phyloP scores from a whole-genome alignment of 2,113 vertebrate genomes.

The Mormyrus iriodes region DNA sequence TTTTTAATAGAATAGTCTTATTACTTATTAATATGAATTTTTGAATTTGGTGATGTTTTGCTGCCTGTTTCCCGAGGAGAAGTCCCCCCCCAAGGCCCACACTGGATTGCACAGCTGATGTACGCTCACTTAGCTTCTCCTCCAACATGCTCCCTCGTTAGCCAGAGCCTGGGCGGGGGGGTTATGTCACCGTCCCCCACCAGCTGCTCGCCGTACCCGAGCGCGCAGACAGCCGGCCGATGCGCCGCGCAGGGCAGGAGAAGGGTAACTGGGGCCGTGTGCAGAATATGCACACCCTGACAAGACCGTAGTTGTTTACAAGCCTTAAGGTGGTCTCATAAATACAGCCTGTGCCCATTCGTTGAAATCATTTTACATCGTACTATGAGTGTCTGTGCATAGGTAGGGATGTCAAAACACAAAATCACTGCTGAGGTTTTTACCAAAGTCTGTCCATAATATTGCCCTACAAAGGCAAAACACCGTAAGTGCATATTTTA shows the following conservation, averaged over 20 bases:
- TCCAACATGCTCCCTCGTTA: constrained; percentile 15
- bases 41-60: neutral
- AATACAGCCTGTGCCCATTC: neutral
- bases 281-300: neutral
- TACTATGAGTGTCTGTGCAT: neutral
- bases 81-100: neutral
- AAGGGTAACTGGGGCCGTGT: neutral
- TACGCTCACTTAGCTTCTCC: constrained; percentile 15
- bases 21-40: neutral
- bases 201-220: neutral
- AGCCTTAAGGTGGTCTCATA: neutral
- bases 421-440: neutral
- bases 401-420: neutral
- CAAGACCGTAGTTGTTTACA: neutral
- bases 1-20: neutral
- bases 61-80: neutral
- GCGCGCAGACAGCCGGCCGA: neutral
- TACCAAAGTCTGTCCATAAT: neutral
- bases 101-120: constrained; percentile 11
- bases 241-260: neutral
- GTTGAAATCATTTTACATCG: neutral
- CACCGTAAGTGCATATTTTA: neutral
- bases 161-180: neutral
- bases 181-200: neutral
- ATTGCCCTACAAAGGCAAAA: neutral